phyloP scores from a whole-genome alignment of 2,888 invertebrate genomes.

The Plutella xylostella region DNA sequence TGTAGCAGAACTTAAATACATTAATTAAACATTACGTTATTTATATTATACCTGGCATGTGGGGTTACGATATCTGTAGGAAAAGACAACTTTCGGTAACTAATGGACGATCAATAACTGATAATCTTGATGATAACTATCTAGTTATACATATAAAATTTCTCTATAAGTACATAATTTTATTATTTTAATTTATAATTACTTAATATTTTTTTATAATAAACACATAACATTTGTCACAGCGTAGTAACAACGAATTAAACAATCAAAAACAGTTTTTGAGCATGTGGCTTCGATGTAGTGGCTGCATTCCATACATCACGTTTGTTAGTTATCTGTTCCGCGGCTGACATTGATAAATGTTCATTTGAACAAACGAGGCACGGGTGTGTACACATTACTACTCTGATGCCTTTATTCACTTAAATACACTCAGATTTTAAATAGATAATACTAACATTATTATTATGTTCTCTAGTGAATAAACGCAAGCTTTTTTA shows the following conservation, averaged over 20 bases:
- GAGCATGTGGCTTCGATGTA: background rate
- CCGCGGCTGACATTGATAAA: slow-evolving; percentile 49
- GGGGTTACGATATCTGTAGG: background rate
- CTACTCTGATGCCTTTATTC: no score
- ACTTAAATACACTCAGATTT: no score
- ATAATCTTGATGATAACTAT: background rate
- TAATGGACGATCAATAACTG: background rate
- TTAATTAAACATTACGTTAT: background rate
- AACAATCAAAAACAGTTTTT: background rate
- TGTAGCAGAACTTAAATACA: background rate
- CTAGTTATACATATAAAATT: background rate
- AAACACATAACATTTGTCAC: background rate
- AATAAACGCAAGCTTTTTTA: no score
- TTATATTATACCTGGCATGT: background rate
- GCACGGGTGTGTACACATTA: no score
- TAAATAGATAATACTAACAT: no score
- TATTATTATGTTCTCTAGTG: no score
- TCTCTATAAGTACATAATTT: background rate
- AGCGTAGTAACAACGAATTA: background rate
- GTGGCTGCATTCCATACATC: slow-evolving; percentile 47
- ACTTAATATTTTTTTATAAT: background rate
- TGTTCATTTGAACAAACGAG: slow-evolving; percentile 28
- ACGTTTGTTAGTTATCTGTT: slow-evolving; percentile 54
- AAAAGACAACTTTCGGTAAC: background rate
- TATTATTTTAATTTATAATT: background rate